Base-by-base conservation (phyloP, 2,888 invertebrate genomes). In the Thymelicus lineola region DNA sequence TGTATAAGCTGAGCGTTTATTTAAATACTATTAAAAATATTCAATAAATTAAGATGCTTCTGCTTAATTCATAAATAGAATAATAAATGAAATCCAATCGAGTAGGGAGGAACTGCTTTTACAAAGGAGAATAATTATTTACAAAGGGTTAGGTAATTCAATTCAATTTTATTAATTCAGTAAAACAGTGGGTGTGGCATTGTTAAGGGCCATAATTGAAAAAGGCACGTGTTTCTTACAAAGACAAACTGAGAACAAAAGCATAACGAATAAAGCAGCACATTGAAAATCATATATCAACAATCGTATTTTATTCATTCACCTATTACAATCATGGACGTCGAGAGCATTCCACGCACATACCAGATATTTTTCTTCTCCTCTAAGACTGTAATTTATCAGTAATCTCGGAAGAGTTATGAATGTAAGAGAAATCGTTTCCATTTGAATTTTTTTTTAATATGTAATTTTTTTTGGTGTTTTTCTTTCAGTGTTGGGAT, bases 361-460 rank as follows among this genome's bases (percentile, higher is more conserved):
- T 76, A 70, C 71, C 75, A 73, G 77, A 78, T 80, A 78, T 78
- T 81, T 81, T 78, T 77, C 77, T 76, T 73, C 36, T 17, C 70
- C 58, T 73, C n/a, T 74, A 80, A 74, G 73, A 76, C 75, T 70
- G 76, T 74, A 77, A 79, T 83, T 82, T 80, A 81, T 82, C 80
- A 79, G 76, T 80, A 81, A 79, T 77, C 74, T 73, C 70, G 62
- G 50, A 63, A 63, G 72, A 71, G 77, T 80, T 79, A 80, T 76
- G 75, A 75, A 75, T 72, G 75, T 69, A 75, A 71, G 77, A 71
- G 76, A 73, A 78, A 79, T 78, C 71, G 50, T 77, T 77, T 77
- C 76, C 77, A 80, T 83, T 82, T 78, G 76, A 81, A 82, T 79
- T 77, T 73, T 75, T 84, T 82, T 75, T 62, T 28, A 28, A 28